Evolutionary conservation across 2,888 invertebrate species (phyloP), one percentile per base, ranked within the genome.

Genomic region (Gastracanthus pulcherrimus): DNA sequence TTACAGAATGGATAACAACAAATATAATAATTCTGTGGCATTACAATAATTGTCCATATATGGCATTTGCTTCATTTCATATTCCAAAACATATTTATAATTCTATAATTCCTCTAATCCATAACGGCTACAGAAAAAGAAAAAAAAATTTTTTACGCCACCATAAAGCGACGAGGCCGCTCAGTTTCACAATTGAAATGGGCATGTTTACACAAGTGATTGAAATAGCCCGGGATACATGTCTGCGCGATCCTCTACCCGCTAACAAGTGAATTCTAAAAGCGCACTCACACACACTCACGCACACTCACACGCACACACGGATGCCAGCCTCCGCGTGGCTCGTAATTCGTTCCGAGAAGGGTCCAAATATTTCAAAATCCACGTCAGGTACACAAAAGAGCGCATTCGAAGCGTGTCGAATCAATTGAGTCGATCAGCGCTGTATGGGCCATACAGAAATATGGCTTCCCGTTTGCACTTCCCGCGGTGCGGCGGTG

Each of bases 311-410:
- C n/a, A n/a, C n/a, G n/a, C n/a, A n/a, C n/a, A n/a, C 45, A n/a
- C 13, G n/a, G 45, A 45, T 3, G 45, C 11, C 13, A 45, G 45
- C 7, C 38, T 26, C 16, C 55, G 19, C 29, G 16, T n/a, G 78
- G 41, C 51, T 38, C 16, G 70, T 80, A 80, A 80, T 80, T 80
- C 80, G 19, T 80, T 80, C 80, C 34, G 76, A 71, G 80, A 80
- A 80, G 70, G 76, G 64, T 55, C 51, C 31, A 41, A 70, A 79
- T 79, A 79, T 79, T 79, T 79, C 72, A 79, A 79, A 58, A 74
- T 75, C 55, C 38, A 7, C 51, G 74, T 55, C 76, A 76, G 80
- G 64, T 58, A 64, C 48, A 75, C 69, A 80, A 75, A 80, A 51
- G 64, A 29, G 62, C 69, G 36, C 3, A 31, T n/a, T 23, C 19